Percentiles rank a stretch among this genome's conserved stretches.
These are phyloP conservation scores for Drosophila atroscutellata DNA, from an alignment of 2,888 invertebrate species.

Conservation along the genomic window DNA sequence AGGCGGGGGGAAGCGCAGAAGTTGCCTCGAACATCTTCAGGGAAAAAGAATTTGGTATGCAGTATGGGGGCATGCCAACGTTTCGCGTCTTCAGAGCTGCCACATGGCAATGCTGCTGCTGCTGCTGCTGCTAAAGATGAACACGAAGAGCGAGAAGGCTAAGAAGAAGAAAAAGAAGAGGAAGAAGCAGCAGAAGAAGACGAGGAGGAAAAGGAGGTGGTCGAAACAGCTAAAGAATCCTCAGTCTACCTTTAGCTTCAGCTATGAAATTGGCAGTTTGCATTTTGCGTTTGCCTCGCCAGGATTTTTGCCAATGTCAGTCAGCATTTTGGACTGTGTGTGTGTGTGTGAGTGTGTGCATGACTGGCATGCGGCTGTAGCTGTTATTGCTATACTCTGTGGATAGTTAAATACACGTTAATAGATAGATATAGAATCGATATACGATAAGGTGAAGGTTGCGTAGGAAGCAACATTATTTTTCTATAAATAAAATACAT, in stretches of 20 bases:
- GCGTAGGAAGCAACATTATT: neutral
- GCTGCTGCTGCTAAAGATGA: neutral
- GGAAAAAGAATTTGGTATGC: constrained; percentile 80
- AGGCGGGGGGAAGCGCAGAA: constrained; percentile 32
- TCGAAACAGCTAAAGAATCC: constrained; percentile 22
- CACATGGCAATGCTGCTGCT: constrained; percentile 21
- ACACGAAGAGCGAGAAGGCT: neutral
- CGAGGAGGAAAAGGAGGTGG: neutral
- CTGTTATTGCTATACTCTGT: constrained; percentile 17
- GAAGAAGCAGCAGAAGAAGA: neutral
- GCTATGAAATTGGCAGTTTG: constrained; percentile 80
- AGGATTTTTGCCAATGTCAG: constrained; percentile 65
- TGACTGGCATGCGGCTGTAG: constrained; percentile 66
- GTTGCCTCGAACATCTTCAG: constrained; percentile 73
- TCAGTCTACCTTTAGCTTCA: constrained; percentile 34
- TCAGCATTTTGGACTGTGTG: constrained; percentile 29
- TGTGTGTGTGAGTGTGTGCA: constrained; percentile 40
- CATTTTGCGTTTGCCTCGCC: constrained; percentile 57
- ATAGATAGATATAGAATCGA: neutral
- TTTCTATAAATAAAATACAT: neutral
- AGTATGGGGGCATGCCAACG: constrained; percentile 76
- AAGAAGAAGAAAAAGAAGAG: neutral
- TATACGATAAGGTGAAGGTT: neutral
- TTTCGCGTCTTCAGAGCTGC: constrained; percentile 46
- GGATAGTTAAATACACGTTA: neutral